Conservation (phyloP, 2,797 vertebrate species). For the Podarcis siculus region DNA sequence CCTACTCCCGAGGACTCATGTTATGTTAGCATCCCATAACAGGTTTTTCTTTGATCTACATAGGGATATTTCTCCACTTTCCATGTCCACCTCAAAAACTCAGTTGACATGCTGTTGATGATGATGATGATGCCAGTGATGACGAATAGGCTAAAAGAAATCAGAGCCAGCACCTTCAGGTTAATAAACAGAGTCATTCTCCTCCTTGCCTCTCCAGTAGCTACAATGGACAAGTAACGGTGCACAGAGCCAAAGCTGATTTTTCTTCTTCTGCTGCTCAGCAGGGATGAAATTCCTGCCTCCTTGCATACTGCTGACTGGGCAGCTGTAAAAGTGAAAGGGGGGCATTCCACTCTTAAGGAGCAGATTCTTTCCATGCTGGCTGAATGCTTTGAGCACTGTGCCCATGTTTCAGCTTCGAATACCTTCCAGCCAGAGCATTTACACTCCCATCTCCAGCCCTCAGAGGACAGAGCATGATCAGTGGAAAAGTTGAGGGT, state of each 20-base stretch:
- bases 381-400: background rate
- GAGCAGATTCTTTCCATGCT: background rate
- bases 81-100: accelerated
- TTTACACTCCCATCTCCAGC: constrained; percentile 6
- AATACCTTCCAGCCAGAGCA: background rate
- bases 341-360: constrained; percentile 1
- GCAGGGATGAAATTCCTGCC: background rate
- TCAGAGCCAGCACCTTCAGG: background rate
- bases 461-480: background rate
- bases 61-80: background rate
- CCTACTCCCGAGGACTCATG: too few species aligned
- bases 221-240: background rate
- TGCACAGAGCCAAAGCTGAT: background rate
- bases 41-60: background rate
- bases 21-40: too few species aligned
- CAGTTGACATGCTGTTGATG: background rate
- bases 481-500: constrained; percentile 8
- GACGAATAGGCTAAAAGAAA: background rate
- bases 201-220: background rate
- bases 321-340: background rate
- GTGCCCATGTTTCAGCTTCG: background rate
- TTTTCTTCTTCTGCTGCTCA: background rate
- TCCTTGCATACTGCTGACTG: background rate
- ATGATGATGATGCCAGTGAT: background rate
- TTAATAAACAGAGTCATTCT: background rate